Conservation (phyloP, 2,888 invertebrate genomes). For the Dolichomitus sp. region DNA sequence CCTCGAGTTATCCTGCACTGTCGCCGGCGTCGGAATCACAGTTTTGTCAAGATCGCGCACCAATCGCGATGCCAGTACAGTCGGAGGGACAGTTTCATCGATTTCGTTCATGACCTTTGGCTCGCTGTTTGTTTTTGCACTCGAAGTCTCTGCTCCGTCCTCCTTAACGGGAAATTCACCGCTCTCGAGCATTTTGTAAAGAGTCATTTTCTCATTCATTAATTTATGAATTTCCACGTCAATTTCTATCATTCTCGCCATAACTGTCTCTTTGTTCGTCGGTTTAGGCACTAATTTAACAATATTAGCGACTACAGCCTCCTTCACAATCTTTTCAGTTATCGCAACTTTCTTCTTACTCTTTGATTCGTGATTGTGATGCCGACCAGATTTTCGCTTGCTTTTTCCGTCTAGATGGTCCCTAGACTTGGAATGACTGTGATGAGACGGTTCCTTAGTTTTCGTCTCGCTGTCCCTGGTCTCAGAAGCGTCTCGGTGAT, state of each 20-base stretch:
- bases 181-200: slow-evolving; percentile 87
- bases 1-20: slow-evolving; percentile 35
- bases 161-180: slow-evolving; percentile 72
- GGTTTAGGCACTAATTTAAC: slow-evolving; percentile 68
- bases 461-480: slow-evolving; percentile 7
- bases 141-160: neutral
- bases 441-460: slow-evolving; percentile 32
- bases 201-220: slow-evolving; percentile 88
- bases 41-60: slow-evolving; percentile 25
- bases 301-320: slow-evolving; percentile 67
- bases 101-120: neutral
- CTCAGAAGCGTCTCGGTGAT: neutral
- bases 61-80: slow-evolving; percentile 26
- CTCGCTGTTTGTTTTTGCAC: slow-evolving; percentile 4
- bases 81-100: slow-evolving; percentile 24
- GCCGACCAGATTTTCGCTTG: slow-evolving; percentile 50
- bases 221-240: slow-evolving; percentile 88
- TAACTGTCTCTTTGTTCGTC: slow-evolving; percentile 82
- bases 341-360: slow-evolving; percentile 39
- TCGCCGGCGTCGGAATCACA: neutral
- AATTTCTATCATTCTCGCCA: slow-evolving; percentile 89
- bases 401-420: slow-evolving; percentile 47
- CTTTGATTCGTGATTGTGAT: slow-evolving; percentile 42
- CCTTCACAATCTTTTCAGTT: slow-evolving; percentile 70
- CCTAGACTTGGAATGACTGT: slow-evolving; percentile 52